Evolutionary conservation across 2,113 vertebrate species (phyloP), one percentile per base, ranked within the genome.

Genomic region (Xiphophorus couchianus): DNA sequence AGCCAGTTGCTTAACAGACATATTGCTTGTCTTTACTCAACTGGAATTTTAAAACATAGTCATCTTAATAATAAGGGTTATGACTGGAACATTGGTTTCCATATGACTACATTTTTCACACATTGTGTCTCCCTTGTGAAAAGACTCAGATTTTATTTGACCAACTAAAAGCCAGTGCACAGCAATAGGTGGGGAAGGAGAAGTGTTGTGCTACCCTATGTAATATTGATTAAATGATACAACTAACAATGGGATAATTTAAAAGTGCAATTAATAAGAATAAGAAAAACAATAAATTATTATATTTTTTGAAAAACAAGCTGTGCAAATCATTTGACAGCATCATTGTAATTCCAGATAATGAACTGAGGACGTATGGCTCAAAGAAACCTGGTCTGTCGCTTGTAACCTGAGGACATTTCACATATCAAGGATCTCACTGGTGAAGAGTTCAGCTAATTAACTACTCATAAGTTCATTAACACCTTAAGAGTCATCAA

Each of bases 401-500:
- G 19, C 1, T 17, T 15, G 17, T 19, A 48, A 0, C 44, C 5
- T 58, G 25, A 58, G 22, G 22, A n/a, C 8, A 58, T 58, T 58
- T n/a, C 3, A 58, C 25, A 58, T 10, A 58, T 58, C 25, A n/a
- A 58, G 22, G 22, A n/a, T 58, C 51, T 25, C 64, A 66, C 64
- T 25, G 64, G 35, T 37, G 11, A n/a, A 28, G 22, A 25, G 25
- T 33, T 66, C 64, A 37, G 10, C 33, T 39, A 66, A 37, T 66
- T 66, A 39, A 66, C 33, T 37, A 28, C 64, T 39, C 30, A 27
- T 37, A 27, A 13, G 35, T 25, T 27, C 35, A 66, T 37, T 66
- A 37, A 39, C 64, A 66, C 35, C 31, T 66, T 66, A 37, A 39
- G 64, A 66, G 64, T 66, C 35, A 27, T 66, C 25, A 66, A 66